Base-by-base conservation (phyloP, 2,888 invertebrate species). In the Dendrolimus houi region DNA sequence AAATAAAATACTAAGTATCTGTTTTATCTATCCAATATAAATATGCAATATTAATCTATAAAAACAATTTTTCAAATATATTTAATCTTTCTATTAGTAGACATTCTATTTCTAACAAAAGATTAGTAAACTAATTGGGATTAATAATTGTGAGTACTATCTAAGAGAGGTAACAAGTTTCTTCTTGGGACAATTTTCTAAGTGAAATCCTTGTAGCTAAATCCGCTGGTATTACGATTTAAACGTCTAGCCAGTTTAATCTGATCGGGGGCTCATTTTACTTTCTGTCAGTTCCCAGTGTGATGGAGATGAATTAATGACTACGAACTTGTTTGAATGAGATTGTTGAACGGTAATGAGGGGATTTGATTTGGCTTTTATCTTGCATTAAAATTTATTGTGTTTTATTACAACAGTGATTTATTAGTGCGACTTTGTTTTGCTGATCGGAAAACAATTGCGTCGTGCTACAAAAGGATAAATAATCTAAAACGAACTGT, bases 281-380 rank as follows among this genome's bases (percentile, higher is more conserved):
- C 29, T 54, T 8, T 12, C 10, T 14, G n/a, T 53, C 17, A 29
- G 3, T 10, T 55, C 17, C 47, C 52, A 52, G 29, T 55, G 29
- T 55, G 40, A 55, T 55, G 52, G 52, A 41, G 14, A 56, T 56
- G 41, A 56, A 56, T 52, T 56, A 52, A 52, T 56, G 52, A 12
- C 40, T 55, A 10, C 40, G 52, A 55, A 56, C 7, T 52, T 53
- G 40, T 13, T 40, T 10, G 55, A 47, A 55, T 40, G 52, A 56
- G 41, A 53, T 56, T 52, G 14, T 41, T 52, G 13, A 52, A 8
- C 13, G 54, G 41, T 47, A 55, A 42, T 55, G 41, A 13, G 14
- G 14, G 13, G 29, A 14, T n/a, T 10, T 47, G 55, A 55, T 55
- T 10, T 9, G 10, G 17, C 41, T 47, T 47, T 47, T 47, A 47